Percentiles rank a stretch among this genome's conserved stretches.
Evolutionary conservation across 2,113 vertebrate genomes (phyloP).

Genomic region (Hippocampus barbouri): DNA sequence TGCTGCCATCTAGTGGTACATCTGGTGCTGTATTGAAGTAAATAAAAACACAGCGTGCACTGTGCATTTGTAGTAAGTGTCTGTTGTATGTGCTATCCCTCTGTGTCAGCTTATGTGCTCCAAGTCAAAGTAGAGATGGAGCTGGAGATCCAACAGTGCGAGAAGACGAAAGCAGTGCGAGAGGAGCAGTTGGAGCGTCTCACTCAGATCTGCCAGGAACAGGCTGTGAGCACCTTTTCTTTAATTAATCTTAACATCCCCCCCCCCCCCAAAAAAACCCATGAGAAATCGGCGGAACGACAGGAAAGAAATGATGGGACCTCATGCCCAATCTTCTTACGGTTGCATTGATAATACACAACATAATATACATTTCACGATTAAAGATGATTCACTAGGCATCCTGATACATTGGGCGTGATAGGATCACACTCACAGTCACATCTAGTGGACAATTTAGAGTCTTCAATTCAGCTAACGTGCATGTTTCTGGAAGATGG

Average conservation of each 20-base stretch:
- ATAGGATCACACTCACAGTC: too few species aligned
- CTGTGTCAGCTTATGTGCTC: slow-evolving; percentile 83
- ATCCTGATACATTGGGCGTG: too few species aligned
- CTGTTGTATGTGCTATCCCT: too few species aligned
- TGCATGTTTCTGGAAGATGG: too few species aligned
- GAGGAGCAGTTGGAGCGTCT: slow-evolving; percentile 97
- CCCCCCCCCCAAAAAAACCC: neutral
- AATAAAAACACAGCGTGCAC: neutral
- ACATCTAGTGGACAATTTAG: too few species aligned
- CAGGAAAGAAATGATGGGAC: too few species aligned
- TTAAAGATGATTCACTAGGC: too few species aligned
- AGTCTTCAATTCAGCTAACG: too few species aligned
- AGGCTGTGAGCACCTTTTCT: slow-evolving; percentile 79
- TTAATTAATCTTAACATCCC: neutral
- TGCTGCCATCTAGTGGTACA: neutral
- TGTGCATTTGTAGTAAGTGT: neutral
- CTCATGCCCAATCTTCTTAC: too few species aligned
- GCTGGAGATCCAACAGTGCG: slow-evolving; percentile 93
- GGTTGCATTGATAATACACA: neutral
- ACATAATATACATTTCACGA: neutral
- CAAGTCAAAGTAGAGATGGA: slow-evolving; percentile 98
- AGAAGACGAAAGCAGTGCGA: slow-evolving; percentile 92
- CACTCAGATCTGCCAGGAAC: slow-evolving; percentile 98
- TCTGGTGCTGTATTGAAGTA: too few species aligned
- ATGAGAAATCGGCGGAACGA: neutral